Conservation (phyloP, 2,797 vertebrate genomes). For the Hypotaenidia okinawae region DNA sequence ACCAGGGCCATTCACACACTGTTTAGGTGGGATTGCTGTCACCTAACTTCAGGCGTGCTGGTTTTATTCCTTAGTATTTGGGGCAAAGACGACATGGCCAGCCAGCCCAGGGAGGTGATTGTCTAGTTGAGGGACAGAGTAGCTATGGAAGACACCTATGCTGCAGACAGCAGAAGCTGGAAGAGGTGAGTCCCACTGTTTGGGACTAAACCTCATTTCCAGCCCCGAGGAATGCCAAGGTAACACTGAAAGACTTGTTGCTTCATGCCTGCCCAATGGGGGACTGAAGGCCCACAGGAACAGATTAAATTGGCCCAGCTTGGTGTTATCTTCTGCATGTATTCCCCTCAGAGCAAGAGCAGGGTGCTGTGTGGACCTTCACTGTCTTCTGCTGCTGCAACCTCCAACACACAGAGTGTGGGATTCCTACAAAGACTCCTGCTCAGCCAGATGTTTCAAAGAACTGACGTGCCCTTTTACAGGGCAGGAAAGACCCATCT, state of each 20-base stretch:
- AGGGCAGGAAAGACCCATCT: background rate
- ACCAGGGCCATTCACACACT: background rate
- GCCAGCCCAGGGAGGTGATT: too few relatives aligned
- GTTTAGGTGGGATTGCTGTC: background rate
- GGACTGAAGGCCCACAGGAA: background rate
- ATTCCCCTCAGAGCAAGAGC: background rate
- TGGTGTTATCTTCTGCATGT: background rate
- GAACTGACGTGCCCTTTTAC: background rate
- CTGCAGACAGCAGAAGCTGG: background rate
- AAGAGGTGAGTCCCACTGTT: background rate
- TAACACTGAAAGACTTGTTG: conserved; percentile 1
- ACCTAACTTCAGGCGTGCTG: background rate
- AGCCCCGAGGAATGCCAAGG: background rate
- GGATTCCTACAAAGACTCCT: background rate
- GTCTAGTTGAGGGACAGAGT: background rate
- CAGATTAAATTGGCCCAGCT: background rate
- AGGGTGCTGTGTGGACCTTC: background rate
- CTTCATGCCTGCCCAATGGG: background rate
- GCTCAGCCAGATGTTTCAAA: background rate
- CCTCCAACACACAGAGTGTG: background rate
- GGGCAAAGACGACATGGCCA: background rate
- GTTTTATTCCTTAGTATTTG: background rate
- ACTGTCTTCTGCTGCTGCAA: background rate
- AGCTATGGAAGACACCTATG: background rate
- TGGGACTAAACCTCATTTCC: background rate